Percentiles rank a stretch among this genome's conserved stretches.
Conservation (phyloP, 2,797 vertebrate species). For the Channallabes apus region DNA sequence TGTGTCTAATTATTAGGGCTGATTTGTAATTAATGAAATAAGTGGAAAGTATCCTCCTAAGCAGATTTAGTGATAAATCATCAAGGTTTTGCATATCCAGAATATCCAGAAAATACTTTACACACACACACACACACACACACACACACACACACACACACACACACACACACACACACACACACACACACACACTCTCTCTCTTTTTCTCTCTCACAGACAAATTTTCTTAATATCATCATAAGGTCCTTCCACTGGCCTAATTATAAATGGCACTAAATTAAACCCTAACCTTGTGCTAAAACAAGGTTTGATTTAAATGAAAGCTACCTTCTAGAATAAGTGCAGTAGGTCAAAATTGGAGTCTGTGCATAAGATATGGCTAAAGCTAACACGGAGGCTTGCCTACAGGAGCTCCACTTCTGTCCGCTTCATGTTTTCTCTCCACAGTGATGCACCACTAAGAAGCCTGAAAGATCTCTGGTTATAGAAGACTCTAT, state of each 20-base stretch:
- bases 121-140: background rate
- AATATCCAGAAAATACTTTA: background rate
- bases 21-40: constrained; percentile 3
- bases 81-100: background rate
- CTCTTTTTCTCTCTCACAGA: background rate
- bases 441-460: no score
- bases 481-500: no score
- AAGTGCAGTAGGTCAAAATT: background rate
- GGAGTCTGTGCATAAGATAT: background rate
- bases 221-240: background rate
- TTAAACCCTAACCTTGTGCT: background rate
- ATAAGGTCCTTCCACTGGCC: background rate
- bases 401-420: no score
- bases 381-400: background rate
- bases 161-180: constrained; percentile 4
- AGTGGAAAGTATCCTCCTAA: constrained; percentile 58
- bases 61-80: background rate
- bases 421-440: no score
- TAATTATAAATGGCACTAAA: background rate
- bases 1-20: constrained; percentile 6
- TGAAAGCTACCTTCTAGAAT: background rate
- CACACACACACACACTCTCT: background rate
- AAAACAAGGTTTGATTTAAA: background rate
- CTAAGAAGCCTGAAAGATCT: no score
- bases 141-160: background rate